Percentiles rank a stretch among this genome's conserved stretches.
Conservation (phyloP, 2,113 vertebrate genomes). For the Nycticebus coucang region DNA sequence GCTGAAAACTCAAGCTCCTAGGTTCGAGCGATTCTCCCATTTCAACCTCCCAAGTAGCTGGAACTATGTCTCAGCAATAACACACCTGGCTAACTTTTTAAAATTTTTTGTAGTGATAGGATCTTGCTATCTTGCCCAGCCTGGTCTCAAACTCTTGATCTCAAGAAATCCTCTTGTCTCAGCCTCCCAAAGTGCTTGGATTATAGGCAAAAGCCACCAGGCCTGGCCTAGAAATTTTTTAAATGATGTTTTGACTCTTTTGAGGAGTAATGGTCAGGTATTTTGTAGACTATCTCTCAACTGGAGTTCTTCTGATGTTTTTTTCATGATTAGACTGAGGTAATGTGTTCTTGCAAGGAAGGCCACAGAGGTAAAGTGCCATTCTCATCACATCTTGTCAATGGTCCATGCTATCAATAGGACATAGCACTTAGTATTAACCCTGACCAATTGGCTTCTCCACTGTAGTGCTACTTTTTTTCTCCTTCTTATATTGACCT, state of each 20-base stretch:
- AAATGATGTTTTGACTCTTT: background rate
- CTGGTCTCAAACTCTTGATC: too few relatives aligned
- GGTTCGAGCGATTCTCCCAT: too few relatives aligned
- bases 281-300: background rate
- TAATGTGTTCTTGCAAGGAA: background rate
- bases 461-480: background rate
- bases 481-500: background rate
- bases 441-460: background rate
- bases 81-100: too few relatives aligned
- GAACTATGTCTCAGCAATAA: too few relatives aligned
- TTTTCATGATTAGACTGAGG: background rate
- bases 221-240: too few relatives aligned
- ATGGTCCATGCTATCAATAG: rapidly evolving
- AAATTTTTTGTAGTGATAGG: too few relatives aligned
- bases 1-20: too few relatives aligned
- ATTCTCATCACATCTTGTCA: background rate
- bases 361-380: background rate
- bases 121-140: too few relatives aligned
- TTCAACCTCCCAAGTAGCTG: too few relatives aligned
- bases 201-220: too few relatives aligned
- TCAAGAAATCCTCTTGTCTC: too few relatives aligned
- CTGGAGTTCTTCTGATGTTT: background rate
- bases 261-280: background rate
- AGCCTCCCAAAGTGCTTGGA: too few relatives aligned
- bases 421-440: background rate